Percentiles rank a stretch among this genome's conserved stretches.
Conservation (phyloP, 1,140 invertebrate species). For the Venturia canescens region DNA sequence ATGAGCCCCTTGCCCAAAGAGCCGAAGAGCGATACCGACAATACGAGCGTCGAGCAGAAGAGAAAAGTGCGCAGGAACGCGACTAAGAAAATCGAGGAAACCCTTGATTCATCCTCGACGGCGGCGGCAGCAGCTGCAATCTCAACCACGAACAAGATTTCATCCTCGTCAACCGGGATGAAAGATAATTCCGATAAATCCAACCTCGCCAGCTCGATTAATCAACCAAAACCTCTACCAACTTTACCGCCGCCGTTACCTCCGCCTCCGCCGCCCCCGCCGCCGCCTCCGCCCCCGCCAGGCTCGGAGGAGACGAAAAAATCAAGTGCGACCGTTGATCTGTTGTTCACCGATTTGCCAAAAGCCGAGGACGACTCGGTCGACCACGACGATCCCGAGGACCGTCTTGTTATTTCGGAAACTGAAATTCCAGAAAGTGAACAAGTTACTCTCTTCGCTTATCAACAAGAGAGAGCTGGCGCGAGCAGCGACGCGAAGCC, state of each 20-base stretch:
- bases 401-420: conserved; percentile 78
- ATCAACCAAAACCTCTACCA: conserved; percentile 52
- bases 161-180: conserved; percentile 35
- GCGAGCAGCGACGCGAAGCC: conserved; percentile 43
- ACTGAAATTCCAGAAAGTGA: conserved; percentile 77
- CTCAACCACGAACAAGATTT: conserved; percentile 21
- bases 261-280: conserved; percentile 30
- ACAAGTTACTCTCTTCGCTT: conserved; percentile 74
- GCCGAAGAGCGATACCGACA: conserved; percentile 68
- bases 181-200: conserved; percentile 78
- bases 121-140: no score
- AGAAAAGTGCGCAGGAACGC: conserved; percentile 65
- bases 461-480: conserved; percentile 75
- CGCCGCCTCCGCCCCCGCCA: conserved; percentile 31
- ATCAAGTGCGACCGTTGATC: conserved; percentile 56
- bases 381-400: conserved; percentile 75
- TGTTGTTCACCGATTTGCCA: conserved; percentile 70
- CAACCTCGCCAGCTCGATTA: conserved; percentile 70
- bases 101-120: not conserved
- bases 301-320: conserved; percentile 54
- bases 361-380: conserved; percentile 49
- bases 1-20: conserved; percentile 46
- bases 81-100: conserved; percentile 65
- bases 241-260: conserved; percentile 2
- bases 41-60: conserved; percentile 51